phyloP scores from a whole-genome alignment of 2,797 vertebrate species.

The Anomalospiza imberbis region DNA sequence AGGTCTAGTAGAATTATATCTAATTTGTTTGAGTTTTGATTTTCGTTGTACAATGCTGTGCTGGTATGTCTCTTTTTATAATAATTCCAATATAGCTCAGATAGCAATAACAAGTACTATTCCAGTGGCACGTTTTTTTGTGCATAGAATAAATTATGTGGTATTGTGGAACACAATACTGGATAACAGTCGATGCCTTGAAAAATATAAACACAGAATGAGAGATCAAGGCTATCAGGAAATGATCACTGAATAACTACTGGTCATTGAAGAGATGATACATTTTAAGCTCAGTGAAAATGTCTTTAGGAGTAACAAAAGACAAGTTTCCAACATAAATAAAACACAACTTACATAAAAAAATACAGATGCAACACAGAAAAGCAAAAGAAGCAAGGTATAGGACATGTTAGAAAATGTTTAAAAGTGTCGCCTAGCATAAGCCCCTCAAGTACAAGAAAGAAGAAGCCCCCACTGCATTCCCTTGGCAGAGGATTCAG shows the following conservation, averaged over 20 bases:
- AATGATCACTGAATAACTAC: not conserved
- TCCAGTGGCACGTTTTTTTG: not conserved
- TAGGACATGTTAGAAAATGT: not conserved
- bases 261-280: not conserved
- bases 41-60: not conserved
- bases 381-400: not conserved
- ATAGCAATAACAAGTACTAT: not conserved
- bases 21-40: not conserved
- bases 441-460: not conserved
- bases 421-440: not conserved
- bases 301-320: not conserved
- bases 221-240: not conserved
- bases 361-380: not conserved
- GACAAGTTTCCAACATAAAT: not conserved
- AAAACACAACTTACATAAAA: not conserved
- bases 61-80: not conserved
- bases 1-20: not conserved
- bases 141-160: not conserved
- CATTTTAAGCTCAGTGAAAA: not conserved
- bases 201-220: not conserved
- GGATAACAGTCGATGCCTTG: not conserved
- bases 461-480: rapidly evolving
- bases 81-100: not conserved
- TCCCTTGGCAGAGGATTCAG: not conserved
- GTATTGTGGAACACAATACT: not conserved